phyloP scores from a whole-genome alignment of 2,113 vertebrate species.

The Blennius ocellaris region DNA sequence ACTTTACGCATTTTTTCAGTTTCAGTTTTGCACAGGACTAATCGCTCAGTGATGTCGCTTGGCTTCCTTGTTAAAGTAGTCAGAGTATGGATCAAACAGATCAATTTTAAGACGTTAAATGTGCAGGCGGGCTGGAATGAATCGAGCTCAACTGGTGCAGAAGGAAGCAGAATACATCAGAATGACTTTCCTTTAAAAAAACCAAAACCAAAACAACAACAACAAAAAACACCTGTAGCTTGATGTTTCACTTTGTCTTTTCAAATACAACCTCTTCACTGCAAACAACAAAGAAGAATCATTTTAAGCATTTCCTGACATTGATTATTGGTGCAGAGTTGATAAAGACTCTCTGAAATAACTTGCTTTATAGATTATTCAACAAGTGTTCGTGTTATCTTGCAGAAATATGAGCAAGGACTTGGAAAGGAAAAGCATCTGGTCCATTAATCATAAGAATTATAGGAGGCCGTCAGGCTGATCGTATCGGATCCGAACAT shows the following conservation, averaged over 20 bases:
- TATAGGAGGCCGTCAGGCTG: too few relatives aligned
- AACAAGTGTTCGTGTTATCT: not conserved
- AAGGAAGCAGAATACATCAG: not conserved
- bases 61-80: not conserved
- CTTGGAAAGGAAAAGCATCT: too few relatives aligned
- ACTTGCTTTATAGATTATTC: not conserved
- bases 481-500: too few relatives aligned
- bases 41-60: not conserved
- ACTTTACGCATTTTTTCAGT: conserved; percentile 3
- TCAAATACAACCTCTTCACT: not conserved
- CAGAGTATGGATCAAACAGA: not conserved
- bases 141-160: not conserved
- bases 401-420: not conserved
- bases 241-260: conserved; percentile 11
- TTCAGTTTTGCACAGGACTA: not conserved
- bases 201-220: too few relatives aligned
- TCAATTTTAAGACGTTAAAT: not conserved
- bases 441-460: too few relatives aligned
- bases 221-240: conserved; percentile 1
- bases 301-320: not conserved
- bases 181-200: not conserved
- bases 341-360: not conserved
- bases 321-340: not conserved
- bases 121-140: not conserved
- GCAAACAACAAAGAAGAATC: not conserved